These are phyloP conservation scores for Pegea sp. DNA, from an alignment of 23 tunicate species.

Conservation along the genomic window DNA sequence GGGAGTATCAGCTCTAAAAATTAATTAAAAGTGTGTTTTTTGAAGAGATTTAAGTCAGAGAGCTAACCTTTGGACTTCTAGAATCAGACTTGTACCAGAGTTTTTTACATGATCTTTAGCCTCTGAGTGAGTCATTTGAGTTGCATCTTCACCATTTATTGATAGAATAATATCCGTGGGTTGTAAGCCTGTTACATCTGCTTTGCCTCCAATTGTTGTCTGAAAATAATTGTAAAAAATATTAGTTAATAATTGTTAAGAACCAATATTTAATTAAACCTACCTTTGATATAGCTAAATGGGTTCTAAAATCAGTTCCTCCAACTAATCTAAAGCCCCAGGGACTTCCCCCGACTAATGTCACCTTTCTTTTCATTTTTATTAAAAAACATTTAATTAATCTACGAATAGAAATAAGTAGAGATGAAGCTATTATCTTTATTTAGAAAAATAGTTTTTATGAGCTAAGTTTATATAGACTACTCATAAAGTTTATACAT, in stretches of 20 bases:
- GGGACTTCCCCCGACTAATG: conserved; percentile 90
- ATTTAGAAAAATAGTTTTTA: too few species aligned
- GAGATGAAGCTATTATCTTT: too few species aligned
- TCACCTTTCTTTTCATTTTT: conserved; percentile 28
- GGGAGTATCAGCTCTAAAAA: too few species aligned
- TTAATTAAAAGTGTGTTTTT: too few species aligned
- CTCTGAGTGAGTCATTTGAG: conserved; percentile 30
- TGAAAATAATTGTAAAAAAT: conserved; percentile 4
- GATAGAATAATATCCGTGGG: conserved; percentile 46
- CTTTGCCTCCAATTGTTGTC: conserved; percentile 86
- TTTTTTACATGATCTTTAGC: conserved; percentile 54
- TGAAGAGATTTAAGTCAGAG: too few species aligned
- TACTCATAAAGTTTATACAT: too few species aligned
- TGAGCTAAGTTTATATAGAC: too few species aligned
- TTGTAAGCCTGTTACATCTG: conserved; percentile 59
- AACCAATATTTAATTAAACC: conserved; percentile 1
- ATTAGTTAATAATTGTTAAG: not conserved
- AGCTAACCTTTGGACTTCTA: conserved; percentile 42
- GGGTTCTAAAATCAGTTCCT: conserved; percentile 74
- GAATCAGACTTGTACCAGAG: conserved; percentile 19
- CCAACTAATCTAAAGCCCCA: conserved; percentile 97
- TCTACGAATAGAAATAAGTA: too few species aligned
- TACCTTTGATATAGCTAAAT: conserved; percentile 67
- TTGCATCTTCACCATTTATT: conserved; percentile 44
- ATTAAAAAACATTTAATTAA: conserved; percentile 1